These are phyloP conservation scores for Hydrotaea cyrtoneurina DNA, from an alignment of 2,888 invertebrate genomes.

Conservation along the genomic window DNA sequence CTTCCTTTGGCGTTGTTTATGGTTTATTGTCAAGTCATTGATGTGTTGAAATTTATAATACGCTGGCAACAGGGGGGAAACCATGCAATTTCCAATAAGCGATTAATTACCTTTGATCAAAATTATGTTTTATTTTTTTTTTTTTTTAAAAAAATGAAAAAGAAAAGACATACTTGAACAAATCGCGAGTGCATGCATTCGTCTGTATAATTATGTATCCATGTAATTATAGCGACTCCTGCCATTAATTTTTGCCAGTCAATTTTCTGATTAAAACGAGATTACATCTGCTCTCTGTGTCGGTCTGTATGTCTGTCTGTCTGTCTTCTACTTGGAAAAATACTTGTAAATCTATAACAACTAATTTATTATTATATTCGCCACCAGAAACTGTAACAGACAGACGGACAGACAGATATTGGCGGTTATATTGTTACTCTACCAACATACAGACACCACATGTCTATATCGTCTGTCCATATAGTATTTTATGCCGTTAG, in stretches of 20 bases:
- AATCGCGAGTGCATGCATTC: no score
- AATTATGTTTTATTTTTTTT: conserved; percentile 56
- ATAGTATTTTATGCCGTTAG: not conserved
- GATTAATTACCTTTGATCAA: conserved; percentile 68
- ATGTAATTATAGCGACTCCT: not conserved
- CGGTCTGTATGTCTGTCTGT: no score
- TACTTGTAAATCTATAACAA: no score
- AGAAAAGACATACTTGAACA: not conserved
- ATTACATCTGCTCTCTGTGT: not conserved
- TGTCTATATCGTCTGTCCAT: not conserved
- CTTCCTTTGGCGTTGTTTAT: conserved; percentile 44
- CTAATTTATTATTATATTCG: no score
- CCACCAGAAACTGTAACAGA: no score
- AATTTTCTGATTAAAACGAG: conserved; percentile 33
- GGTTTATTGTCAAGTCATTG: conserved; percentile 61
- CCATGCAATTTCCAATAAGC: conserved; percentile 52
- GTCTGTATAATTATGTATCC: not conserved
- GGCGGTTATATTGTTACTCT: no score
- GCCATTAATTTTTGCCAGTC: conserved; percentile 39
- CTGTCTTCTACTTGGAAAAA: no score
- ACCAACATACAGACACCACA: not conserved
- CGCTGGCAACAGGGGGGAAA: conserved; percentile 17
- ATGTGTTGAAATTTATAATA: conserved; percentile 65
- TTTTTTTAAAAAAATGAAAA: not conserved
- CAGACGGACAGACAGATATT: no score